Conservation (phyloP, 2,888 invertebrate species). For the Callimorpha dominula region DNA sequence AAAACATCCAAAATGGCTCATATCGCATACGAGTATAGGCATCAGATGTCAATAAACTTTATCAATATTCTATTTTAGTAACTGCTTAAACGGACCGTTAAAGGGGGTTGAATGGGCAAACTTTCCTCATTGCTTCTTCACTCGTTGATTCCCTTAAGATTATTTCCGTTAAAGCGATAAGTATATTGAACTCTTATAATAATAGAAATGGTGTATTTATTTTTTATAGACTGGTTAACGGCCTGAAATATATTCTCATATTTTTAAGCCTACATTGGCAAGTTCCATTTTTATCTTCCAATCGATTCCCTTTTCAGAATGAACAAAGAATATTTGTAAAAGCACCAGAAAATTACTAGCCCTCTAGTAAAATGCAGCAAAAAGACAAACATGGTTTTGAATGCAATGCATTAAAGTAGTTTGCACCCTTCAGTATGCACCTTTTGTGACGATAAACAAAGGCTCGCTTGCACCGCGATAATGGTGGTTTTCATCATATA, state of each 20-base stretch:
- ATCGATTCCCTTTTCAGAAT: not conserved
- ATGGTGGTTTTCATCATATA: conserved; percentile 26
- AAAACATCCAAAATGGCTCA: not conserved
- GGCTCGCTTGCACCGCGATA: conserved; percentile 26
- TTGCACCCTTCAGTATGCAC: conserved; percentile 10
- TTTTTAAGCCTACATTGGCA: not conserved
- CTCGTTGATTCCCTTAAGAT: conserved; percentile 36
- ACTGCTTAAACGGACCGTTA: conserved; percentile 28
- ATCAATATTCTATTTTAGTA: conserved; percentile 15
- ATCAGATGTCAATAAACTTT: conserved; percentile 12
- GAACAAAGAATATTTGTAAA: not conserved
- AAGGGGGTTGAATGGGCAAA: conserved; percentile 32
- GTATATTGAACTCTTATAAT: conserved; percentile 6
- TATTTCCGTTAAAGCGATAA: conserved; percentile 26
- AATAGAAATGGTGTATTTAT: not conserved
- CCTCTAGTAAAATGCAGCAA: not conserved
- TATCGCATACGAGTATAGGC: not conserved
- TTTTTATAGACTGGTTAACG: not conserved
- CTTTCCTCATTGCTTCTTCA: conserved; percentile 34
- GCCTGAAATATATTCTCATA: not conserved
- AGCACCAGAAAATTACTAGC: not conserved
- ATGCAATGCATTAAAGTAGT: conserved; percentile 12
- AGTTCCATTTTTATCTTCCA: not conserved
- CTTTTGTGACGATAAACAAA: conserved; percentile 31
- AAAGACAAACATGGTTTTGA: conserved; percentile 21